Conservation (phyloP, 30 jellyfish, hydroid and myxozoan genomes). For the Hydractinia symbiolongicarpus region DNA sequence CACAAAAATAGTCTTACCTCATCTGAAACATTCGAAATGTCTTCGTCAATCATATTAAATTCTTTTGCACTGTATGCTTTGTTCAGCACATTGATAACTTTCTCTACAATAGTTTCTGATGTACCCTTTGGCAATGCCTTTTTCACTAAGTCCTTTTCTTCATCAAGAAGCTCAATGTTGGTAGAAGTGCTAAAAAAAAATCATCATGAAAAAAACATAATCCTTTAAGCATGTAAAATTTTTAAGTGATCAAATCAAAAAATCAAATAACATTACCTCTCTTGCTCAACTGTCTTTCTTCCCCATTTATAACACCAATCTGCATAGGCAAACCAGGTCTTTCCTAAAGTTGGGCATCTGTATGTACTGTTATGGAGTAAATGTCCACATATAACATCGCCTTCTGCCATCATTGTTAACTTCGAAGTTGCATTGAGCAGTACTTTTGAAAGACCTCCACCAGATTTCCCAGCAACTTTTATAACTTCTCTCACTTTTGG, state of each 20-base stretch:
- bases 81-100: conserved; percentile 39
- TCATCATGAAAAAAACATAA: neutral
- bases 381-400: conserved; percentile 91
- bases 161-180: conserved; percentile 60
- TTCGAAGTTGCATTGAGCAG: conserved; percentile 61
- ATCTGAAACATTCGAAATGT: neutral
- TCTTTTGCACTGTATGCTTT: conserved; percentile 73
- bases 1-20: too few species aligned
- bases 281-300: conserved; percentile 80
- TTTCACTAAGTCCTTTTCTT: conserved; percentile 57
- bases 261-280: conserved; percentile 41
- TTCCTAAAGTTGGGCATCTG: conserved; percentile 80
- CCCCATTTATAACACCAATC: conserved; percentile 99
- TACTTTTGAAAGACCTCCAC: conserved; percentile 59
- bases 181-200: conserved; percentile 36
- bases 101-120: conserved; percentile 16
- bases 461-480: conserved; percentile 66
- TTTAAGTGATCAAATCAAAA: neutral
- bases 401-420: conserved; percentile 60
- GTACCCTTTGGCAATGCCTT: conserved; percentile 54
- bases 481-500: conserved; percentile 75
- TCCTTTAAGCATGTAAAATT: neutral
- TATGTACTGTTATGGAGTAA: conserved; percentile 80
- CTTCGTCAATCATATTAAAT: conserved; percentile 22
- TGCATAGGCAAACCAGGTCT: conserved; percentile 94